Evolutionary conservation across 53 echinoderm and acorn worm species (phyloP), one percentile per base, ranked within the genome.

Genomic region (Echinarachnius parma): DNA sequence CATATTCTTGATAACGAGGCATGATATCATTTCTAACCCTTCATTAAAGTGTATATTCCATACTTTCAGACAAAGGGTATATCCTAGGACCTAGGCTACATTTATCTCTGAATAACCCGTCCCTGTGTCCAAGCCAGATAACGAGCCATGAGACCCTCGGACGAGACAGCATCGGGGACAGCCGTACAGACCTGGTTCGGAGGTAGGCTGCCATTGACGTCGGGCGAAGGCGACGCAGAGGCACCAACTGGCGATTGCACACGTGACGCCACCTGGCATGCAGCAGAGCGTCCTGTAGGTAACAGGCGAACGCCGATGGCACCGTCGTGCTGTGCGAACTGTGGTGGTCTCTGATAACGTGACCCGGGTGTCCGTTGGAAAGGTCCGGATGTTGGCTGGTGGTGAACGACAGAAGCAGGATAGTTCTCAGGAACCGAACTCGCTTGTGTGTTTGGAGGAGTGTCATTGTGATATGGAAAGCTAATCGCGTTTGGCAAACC

Each of bases 121-220:
- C 53, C 70, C 5, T 53, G 53, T 21, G 76, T 76, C 83, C 83
- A 82, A 5, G 76, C 66, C 15, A 82, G 48, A 28, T 82, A 82
- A n/a, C 76, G 75, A 20, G 83, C 83, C 56, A 82, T 55, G 48
- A 82, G 83, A 55, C 76, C 83, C 9, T 76, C 21, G 1, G 83
- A 76, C 32, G 76, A 76, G 16, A 82, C 46, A 2, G 83, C 76
- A 49, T 82, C 83, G 21, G 75, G 75, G 4, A 76, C 67, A 3
- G 69, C 82, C 16, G 92, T 92, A 60, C 92, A 92, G 16, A 92
- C 87, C 46, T 81, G 87, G 29, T 92, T 92, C n/a, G 87, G 92
- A 8, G 92, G 87, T 2, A 87, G 63, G 9, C 64, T 46, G 30
- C 20, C 48, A 18, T 19, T 28, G 21, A n/a, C n/a, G n/a, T n/a